These are phyloP conservation scores for Theodoxus fluviatilis DNA, from an alignment of 2,888 invertebrate species.

Conservation along the genomic window DNA sequence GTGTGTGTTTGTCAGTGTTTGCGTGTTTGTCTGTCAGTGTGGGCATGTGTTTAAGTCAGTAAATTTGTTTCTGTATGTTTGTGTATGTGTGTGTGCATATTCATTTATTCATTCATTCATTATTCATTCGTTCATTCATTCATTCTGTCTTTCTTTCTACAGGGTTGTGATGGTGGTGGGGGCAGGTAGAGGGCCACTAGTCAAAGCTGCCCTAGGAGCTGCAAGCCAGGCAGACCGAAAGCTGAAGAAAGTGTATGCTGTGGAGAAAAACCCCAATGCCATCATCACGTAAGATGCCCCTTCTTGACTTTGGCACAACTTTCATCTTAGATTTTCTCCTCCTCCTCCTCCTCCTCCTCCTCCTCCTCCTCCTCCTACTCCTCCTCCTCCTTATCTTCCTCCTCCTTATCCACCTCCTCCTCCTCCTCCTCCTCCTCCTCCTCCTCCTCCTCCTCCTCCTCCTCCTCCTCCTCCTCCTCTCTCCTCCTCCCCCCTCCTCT, in stretches of 20 bases:
- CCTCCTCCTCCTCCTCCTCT: too few species aligned
- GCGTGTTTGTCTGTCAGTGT: not conserved
- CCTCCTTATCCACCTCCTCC: too few species aligned
- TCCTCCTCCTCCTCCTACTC: too few species aligned
- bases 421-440: too few species aligned
- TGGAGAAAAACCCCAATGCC: constrained; percentile 98
- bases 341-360: too few species aligned
- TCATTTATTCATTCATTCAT: not conserved
- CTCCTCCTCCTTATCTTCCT: too few species aligned
- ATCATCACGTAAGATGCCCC: constrained; percentile 68
- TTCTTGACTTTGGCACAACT: constrained; percentile 3
- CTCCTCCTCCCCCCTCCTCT: too few species aligned
- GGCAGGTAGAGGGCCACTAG: constrained; percentile 93
- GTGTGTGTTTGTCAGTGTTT: too few species aligned
- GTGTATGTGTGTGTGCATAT: not conserved
- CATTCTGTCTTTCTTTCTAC: constrained; percentile 13
- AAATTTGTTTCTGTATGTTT: not conserved
- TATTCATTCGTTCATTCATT: not conserved
- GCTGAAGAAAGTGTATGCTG: constrained; percentile 83
- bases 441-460: too few species aligned
- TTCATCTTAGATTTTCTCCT: not conserved
- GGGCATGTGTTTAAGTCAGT: not conserved
- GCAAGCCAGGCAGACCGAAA: constrained; percentile 74
- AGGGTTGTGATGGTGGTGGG: constrained; percentile 86
- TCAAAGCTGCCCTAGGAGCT: constrained; percentile 87